A percentile compares a stretch with the other conserved stretches of the same genome.
phyloP scores from a whole-genome alignment of 2,797 vertebrate species.

The Cirrhinus mrigala region DNA sequence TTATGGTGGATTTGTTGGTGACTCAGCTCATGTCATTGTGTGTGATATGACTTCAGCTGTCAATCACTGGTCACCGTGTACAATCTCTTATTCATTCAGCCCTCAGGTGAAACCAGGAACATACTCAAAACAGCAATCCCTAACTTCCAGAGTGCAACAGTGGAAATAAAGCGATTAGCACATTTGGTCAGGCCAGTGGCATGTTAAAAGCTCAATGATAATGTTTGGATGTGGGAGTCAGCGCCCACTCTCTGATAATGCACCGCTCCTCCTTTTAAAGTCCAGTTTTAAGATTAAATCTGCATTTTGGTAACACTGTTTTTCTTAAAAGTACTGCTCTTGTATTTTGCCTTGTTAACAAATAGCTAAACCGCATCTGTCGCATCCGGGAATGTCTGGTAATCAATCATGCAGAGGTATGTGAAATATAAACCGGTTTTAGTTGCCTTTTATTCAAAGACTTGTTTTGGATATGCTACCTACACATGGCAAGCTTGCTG shows the following conservation, averaged over 20 bases:
- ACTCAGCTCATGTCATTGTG: background rate
- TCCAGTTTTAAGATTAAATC: background rate
- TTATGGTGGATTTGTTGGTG: background rate
- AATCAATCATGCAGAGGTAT: constrained; percentile 6
- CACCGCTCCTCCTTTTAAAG: background rate
- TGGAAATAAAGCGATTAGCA: background rate
- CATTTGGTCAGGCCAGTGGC: constrained; percentile 10
- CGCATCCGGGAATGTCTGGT: background rate
- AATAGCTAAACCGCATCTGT: constrained; percentile 20
- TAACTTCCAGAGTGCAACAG: no score
- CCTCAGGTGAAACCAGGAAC: constrained; percentile 16
- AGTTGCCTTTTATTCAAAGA: constrained; percentile 22
- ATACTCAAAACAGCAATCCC: constrained; percentile 20
- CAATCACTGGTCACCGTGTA: constrained; percentile 12
- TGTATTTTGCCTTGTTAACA: constrained; percentile 16
- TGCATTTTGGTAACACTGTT: background rate
- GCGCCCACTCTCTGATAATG: background rate
- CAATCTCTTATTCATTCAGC: constrained; percentile 37
- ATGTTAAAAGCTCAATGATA: background rate
- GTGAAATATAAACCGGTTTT: constrained; percentile 28
- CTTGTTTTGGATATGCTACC: constrained; percentile 24
- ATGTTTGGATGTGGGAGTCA: background rate
- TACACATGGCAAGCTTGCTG: background rate
- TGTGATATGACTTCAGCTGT: constrained; percentile 27
- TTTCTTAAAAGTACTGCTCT: background rate